These are phyloP conservation scores for Cyphomyrus plagiostoma DNA, from an alignment of 2,113 vertebrate genomes.

Conservation along the genomic window DNA sequence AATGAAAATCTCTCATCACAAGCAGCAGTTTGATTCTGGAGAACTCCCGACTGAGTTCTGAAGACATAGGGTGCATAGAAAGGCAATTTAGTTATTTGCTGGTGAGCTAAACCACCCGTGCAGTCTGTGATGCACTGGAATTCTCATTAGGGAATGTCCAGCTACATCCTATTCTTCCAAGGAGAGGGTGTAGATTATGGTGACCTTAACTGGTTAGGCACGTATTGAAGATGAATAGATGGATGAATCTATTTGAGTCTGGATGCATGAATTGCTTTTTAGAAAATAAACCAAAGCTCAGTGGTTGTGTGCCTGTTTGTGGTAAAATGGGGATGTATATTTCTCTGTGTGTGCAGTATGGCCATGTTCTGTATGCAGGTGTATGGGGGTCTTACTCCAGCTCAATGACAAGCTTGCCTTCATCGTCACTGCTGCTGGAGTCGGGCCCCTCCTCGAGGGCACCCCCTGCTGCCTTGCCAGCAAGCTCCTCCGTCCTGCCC, in stretches of 20 bases:
- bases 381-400: slow-evolving; percentile 31
- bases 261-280: background rate
- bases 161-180: background rate
- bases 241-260: background rate
- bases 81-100: background rate
- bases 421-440: slow-evolving; percentile 65
- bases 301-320: background rate
- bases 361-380: background rate
- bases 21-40: background rate
- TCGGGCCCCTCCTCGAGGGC: slow-evolving; percentile 43
- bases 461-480: slow-evolving; percentile 20
- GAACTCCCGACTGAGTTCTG: background rate
- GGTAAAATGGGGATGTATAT: too few relatives aligned
- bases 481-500: slow-evolving; percentile 21
- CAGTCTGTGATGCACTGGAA: background rate
- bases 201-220: background rate
- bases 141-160: background rate
- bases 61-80: background rate
- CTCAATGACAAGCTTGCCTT: slow-evolving; percentile 65
- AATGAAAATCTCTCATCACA: background rate
- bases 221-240: background rate
- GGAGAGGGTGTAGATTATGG: background rate
- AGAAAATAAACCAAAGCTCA: background rate
- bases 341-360: background rate
- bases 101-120: background rate